These are phyloP conservation scores for Trichomalopsis sarcophagae DNA, from an alignment of 1,140 invertebrate species.

Conservation along the genomic window DNA sequence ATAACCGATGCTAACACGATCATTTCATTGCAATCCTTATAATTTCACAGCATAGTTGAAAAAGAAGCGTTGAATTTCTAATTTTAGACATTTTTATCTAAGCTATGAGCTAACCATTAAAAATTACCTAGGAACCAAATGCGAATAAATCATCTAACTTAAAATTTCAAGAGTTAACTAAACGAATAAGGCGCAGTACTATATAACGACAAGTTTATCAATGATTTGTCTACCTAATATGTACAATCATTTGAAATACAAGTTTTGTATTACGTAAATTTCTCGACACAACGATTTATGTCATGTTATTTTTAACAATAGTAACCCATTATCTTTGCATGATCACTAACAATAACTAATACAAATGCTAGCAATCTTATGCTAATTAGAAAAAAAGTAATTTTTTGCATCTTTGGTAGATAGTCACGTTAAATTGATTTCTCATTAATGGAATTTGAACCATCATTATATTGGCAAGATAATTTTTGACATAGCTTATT, in stretches of 20 bases:
- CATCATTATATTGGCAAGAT: conserved; percentile 47
- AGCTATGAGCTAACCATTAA: conserved; percentile 14
- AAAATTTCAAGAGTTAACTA: conserved; percentile 4
- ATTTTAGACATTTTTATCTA: conserved; percentile 9
- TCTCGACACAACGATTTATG: conserved; percentile 13
- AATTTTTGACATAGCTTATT: conserved; percentile 19
- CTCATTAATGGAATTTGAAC: conserved; percentile 31
- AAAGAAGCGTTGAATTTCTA: conserved; percentile 11
- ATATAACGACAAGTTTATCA: background rate
- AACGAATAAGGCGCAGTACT: conserved; percentile 8
- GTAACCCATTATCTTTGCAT: conserved; percentile 18
- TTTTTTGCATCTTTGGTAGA: conserved; percentile 47
- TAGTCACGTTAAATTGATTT: conserved; percentile 37
- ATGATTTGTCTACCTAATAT: conserved; percentile 52
- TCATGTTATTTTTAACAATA: conserved; percentile 43
- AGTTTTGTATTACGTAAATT: conserved; percentile 7
- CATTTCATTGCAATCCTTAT: conserved; percentile 4
- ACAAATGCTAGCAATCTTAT: conserved; percentile 16
- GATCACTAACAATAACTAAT: conserved; percentile 43
- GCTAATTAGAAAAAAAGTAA: conserved; percentile 12
- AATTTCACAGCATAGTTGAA: conserved; percentile 43
- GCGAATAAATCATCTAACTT: conserved; percentile 7
- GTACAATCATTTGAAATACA: conserved; percentile 33
- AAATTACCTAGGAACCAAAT: background rate
- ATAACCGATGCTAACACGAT: conserved; percentile 12